Evolutionary conservation across 2,888 invertebrate genomes (phyloP), one percentile per base, ranked within the genome.

Genomic region (Melipona beecheii): DNA sequence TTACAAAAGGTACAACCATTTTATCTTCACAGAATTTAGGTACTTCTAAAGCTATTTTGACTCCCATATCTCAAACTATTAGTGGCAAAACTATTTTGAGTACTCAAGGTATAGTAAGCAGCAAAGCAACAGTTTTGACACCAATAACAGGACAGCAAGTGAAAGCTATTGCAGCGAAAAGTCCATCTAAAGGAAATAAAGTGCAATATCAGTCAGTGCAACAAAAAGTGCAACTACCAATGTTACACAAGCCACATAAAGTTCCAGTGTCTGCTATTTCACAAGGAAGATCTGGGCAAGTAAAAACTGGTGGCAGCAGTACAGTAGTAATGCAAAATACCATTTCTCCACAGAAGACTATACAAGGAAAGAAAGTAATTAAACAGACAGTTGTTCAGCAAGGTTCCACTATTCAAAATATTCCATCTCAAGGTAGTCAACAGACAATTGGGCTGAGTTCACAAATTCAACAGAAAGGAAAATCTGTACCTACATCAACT

Each of bases 71-170:
- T 31, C 93, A 93, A 85, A 60, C 90, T 17, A 69, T 92, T 15
- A 56, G 83, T 70, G 89, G 89, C 0, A 93, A 93, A 84, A 89
- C 92, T 1, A 88, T 93, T 77, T 83, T 92, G 73, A 87, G 86
- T 58, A 77, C 91, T 66, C 90, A 92, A 85, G 90, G 92, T 75
- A 83, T 92, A 78, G 83, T 92, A 82, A 90, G 90, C 27, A 89
- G 91, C 6, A 93, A 92, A 85, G 92, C 92, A 62, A 92, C 93
- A 21, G 90, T 95, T 49, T 81, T 95, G 6, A 94, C 94, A 11
- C 94, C 95, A 3, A 93, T 94, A 62, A 94, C 94, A 31, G 92
- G 94, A 2, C 94, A 94, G 49, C 94, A 94, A 87, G 93, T 94
- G 15, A 94, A 94, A 90, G 93, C 93, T 15, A 89, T 94, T 4